A percentile compares a stretch with the other conserved stretches of the same genome.
Evolutionary conservation across 2,888 invertebrate species (phyloP).

Genomic region (Metellina segmentata): DNA sequence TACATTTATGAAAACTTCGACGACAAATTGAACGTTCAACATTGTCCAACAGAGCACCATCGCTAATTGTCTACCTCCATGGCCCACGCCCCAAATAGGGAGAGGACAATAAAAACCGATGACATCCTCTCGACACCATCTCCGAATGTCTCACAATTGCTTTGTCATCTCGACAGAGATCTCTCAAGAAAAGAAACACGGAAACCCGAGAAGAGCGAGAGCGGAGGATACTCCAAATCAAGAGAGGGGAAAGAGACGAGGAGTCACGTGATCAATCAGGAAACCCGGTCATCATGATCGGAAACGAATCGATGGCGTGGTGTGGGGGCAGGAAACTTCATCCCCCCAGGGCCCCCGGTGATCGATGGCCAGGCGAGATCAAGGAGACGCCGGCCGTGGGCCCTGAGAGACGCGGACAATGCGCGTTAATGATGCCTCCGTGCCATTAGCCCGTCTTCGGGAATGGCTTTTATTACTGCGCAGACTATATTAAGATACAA

Average conservation of each 20-base stretch:
- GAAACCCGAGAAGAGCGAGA: too few species aligned
- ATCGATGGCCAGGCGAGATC: conserved; percentile 63
- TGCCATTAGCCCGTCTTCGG: neutral
- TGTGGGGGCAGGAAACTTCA: conserved; percentile 1
- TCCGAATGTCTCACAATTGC: too few species aligned
- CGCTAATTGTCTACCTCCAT: too few species aligned
- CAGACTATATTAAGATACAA: neutral
- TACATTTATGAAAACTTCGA: too few species aligned
- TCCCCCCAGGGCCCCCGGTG: conserved; percentile 11
- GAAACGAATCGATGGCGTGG: conserved; percentile 49
- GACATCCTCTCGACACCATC: too few species aligned
- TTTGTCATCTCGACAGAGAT: too few species aligned
- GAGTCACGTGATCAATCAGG: conserved; percentile 53
- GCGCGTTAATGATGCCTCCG: conserved; percentile 25
- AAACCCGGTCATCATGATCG: conserved; percentile 65
- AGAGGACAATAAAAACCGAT: too few species aligned
- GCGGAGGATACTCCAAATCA: neutral
- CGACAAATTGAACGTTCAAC: too few species aligned
- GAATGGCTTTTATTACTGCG: neutral
- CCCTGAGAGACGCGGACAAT: too few species aligned
- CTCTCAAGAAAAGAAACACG: too few species aligned
- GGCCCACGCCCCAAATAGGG: too few species aligned
- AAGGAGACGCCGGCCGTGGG: conserved; percentile 42
- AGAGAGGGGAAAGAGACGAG: neutral
- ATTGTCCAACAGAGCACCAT: too few species aligned